phyloP scores from a whole-genome alignment of 1,140 invertebrate genomes.

The Apis cerana region DNA sequence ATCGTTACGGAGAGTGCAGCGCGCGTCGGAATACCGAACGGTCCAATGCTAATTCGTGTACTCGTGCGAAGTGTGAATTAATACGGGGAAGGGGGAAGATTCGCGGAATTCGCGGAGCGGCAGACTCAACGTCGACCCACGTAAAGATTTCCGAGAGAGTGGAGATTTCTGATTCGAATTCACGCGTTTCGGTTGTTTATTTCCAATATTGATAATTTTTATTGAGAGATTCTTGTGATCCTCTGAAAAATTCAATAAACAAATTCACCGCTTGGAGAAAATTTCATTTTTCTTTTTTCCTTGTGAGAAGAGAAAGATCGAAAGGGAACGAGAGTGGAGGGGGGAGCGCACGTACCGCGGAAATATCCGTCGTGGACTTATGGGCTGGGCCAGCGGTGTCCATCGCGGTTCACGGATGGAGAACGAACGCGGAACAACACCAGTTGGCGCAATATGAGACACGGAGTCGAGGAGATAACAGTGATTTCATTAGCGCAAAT shows the following conservation, averaged over 20 bases:
- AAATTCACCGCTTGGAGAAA: too few relatives aligned
- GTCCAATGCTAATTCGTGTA: constrained; percentile 17
- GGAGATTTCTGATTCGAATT: too few relatives aligned
- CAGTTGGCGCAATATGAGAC: constrained; percentile 58
- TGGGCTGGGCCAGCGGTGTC: constrained; percentile 24
- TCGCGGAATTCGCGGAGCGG: constrained; percentile 1
- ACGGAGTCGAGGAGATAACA: constrained; percentile 60
- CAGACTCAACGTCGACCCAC: not conserved
- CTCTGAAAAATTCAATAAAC: too few relatives aligned
- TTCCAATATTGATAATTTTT: too few relatives aligned
- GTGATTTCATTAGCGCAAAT: constrained; percentile 71
- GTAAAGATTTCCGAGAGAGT: too few relatives aligned
- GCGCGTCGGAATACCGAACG: not conserved
- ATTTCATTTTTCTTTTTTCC: too few relatives aligned
- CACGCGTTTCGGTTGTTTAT: too few relatives aligned
- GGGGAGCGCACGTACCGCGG: too few relatives aligned
- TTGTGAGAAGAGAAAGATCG: too few relatives aligned
- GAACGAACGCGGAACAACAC: constrained; percentile 36
- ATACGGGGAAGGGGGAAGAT: not conserved
- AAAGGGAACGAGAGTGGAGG: too few relatives aligned
- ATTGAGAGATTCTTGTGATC: too few relatives aligned
- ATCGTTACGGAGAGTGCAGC: not conserved
- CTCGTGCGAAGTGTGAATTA: constrained; percentile 4
- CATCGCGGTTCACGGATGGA: constrained; percentile 57
- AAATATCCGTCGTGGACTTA: constrained; percentile 27